Evolutionary conservation across 2,888 invertebrate species (phyloP), one percentile per base, ranked within the genome.

Genomic region (Venusia cambrica): DNA sequence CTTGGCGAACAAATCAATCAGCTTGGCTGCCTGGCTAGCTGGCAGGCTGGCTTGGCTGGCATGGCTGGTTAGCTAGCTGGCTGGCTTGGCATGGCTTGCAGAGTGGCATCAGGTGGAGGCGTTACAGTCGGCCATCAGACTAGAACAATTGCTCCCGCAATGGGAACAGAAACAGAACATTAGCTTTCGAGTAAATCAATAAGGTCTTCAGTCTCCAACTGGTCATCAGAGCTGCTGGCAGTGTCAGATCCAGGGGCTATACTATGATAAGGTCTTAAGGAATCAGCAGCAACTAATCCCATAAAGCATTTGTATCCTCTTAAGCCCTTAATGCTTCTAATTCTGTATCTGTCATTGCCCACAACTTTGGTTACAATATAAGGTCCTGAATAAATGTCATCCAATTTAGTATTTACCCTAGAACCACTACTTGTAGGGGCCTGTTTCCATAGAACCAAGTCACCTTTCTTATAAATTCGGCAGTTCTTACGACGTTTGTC

Each of bases 281-380:
- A 34, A 27, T 54, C 52, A 3, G 44, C 44, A 51, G 56, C 6
- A 13, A 28, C 18, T 55, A 56, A 0, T 51, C 52, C 15, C 48
- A 13, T 19, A 7, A 28, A 28, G 4, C 18, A 13, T 19, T 28
- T 28, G 19, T 28, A 26, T 9, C 26, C 16, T 8, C 26, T 30
- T 1, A 57, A 7, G 0, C 54, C 57, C 25, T 55, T 55, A 0
- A 57, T 47, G 14, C 54, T 55, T 2, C 50, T 29, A 1, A 58
- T 57, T 27, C 26, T 42, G 21, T 58, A 58, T 38, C 54, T 40
- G 19, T 54, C 55, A 29, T 58, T 59, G 5, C 54, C 50, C 1
- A 55, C 9, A 1, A 50, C 52, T 12, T 51, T 47, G 7, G 5
- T 8, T 13, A 57, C 15, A 6, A 51, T 27, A 15, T 58, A 59